Conservation (phyloP, 2,113 vertebrate species). For the Clarias batrachus region DNA sequence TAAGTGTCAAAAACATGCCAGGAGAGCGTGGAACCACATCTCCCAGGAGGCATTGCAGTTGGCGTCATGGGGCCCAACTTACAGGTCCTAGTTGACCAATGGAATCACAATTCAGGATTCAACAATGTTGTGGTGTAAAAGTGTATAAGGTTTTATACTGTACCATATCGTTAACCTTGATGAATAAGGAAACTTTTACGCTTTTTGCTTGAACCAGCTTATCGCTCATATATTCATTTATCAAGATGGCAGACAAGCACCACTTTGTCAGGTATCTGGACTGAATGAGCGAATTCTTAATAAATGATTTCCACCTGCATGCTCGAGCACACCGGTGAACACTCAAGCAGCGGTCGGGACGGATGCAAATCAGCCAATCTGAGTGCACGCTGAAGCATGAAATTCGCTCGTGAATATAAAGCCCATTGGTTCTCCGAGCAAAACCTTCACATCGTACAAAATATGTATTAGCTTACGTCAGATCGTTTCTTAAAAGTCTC, state of each 20-base stretch:
- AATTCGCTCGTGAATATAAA: not conserved
- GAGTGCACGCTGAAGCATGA: constrained; percentile 4
- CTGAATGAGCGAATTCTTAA: not conserved
- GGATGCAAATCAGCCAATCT: not conserved
- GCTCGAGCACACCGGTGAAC: not conserved
- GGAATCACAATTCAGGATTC: not conserved
- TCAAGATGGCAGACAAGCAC: not conserved
- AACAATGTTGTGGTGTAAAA: not conserved
- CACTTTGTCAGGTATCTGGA: not conserved
- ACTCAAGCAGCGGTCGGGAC: not conserved
- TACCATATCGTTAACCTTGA: too few species aligned
- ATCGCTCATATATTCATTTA: not conserved
- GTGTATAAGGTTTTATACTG: not conserved
- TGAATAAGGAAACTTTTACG: not conserved
- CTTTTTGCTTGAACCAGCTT: not conserved
- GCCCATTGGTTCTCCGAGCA: not conserved
- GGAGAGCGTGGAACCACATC: too few species aligned
- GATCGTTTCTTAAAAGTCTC: not conserved
- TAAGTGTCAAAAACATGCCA: too few species aligned
- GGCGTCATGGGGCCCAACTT: too few species aligned
- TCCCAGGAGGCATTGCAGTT: too few species aligned
- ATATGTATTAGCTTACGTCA: not conserved
- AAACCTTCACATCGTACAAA: not conserved
- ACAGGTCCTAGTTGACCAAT: not conserved
- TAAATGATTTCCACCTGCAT: constrained; percentile 2